Conservation (phyloP, 2,113 vertebrate genomes). For the Cygnus atratus region DNA sequence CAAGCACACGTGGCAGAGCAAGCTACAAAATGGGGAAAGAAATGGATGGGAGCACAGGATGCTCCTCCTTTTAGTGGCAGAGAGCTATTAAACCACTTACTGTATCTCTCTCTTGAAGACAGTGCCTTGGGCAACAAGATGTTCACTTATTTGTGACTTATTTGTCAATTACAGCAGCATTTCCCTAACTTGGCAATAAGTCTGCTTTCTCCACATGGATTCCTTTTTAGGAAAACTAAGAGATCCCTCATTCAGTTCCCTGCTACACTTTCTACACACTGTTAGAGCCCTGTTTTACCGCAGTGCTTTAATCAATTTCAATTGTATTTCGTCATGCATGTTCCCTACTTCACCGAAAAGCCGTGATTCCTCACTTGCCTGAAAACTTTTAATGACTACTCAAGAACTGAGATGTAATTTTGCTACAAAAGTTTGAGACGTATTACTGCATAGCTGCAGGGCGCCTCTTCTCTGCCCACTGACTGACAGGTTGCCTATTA, state of each 20-base stretch:
- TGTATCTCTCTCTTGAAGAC: background rate
- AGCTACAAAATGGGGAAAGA: background rate
- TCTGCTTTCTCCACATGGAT: background rate
- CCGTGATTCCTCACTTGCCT: background rate
- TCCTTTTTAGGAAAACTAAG: slow-evolving; percentile 30
- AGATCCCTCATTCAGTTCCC: background rate
- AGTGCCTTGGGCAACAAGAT: slow-evolving; percentile 7
- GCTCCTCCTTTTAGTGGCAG: background rate
- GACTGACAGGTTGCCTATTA: background rate
- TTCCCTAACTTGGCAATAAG: slow-evolving; percentile 48
- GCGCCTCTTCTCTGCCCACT: background rate
- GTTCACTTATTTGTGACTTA: slow-evolving; percentile 37
- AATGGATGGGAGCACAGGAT: background rate
- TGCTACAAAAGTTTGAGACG: background rate
- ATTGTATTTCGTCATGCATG: background rate
- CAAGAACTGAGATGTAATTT: background rate
- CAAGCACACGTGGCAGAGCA: background rate
- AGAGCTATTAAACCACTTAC: background rate
- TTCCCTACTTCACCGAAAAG: background rate
- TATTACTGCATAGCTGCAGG: background rate
- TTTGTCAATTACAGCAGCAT: slow-evolving; percentile 39
- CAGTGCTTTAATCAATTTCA: slow-evolving; percentile 28
- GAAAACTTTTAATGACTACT: background rate
- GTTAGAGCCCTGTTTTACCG: background rate
- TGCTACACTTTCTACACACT: background rate